These are phyloP conservation scores for Catharus ustulatus DNA, from an alignment of 2,797 vertebrate genomes.

Conservation along the genomic window DNA sequence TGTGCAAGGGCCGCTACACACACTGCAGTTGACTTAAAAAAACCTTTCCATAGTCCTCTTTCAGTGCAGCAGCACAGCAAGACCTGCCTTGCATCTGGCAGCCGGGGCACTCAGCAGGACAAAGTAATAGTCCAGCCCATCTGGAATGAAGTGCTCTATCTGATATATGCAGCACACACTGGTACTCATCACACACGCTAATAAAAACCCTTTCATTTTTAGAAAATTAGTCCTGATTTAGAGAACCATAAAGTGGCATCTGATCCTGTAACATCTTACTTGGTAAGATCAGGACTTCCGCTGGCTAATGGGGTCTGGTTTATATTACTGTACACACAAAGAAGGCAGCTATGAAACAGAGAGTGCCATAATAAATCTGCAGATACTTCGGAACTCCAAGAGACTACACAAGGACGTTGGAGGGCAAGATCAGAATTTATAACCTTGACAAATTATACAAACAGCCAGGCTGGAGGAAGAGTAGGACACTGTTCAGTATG, in stretches of 20 bases:
- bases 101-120: not conserved
- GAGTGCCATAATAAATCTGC: not conserved
- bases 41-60: not conserved
- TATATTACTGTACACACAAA: not conserved
- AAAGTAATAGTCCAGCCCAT: not conserved
- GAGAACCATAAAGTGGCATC: not conserved
- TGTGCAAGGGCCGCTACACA: not conserved
- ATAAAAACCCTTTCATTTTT: not conserved
- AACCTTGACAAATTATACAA: not conserved
- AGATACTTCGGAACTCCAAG: not conserved
- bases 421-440: constrained; percentile 1
- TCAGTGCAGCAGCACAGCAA: not conserved
- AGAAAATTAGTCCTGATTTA: not conserved
- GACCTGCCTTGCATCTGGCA: not conserved
- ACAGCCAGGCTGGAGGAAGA: not conserved
- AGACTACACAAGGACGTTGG: not conserved
- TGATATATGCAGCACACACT: fast-evolving
- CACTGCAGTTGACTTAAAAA: not conserved
- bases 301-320: not conserved
- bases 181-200: not conserved
- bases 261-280: not conserved
- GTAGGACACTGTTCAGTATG: not conserved
- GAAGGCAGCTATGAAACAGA: not conserved
- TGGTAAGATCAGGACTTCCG: not conserved
- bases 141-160: not conserved